Evolutionary conservation across 2,113 vertebrate genomes (phyloP).

Genomic region (Centropus bengalensis): DNA sequence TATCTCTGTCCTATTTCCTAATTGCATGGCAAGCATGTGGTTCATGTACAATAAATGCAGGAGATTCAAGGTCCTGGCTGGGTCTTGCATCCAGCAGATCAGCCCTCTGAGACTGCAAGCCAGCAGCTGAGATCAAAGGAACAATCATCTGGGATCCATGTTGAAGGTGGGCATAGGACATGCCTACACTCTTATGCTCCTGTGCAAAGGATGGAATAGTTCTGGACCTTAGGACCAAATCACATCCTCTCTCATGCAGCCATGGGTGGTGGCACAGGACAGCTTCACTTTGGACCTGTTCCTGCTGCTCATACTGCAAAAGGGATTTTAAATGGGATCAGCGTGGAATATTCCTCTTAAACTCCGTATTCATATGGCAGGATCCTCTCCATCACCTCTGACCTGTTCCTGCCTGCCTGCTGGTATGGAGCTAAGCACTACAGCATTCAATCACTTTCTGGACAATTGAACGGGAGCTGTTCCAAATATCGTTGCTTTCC

Average conservation of each 20-base stretch:
- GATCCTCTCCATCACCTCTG: slow-evolving; percentile 21
- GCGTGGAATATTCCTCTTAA: neutral
- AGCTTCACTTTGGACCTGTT: neutral
- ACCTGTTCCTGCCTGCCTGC: neutral
- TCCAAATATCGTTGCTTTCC: neutral
- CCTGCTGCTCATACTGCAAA: neutral
- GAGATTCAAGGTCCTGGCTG: neutral
- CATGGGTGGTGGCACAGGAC: neutral
- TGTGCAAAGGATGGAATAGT: neutral
- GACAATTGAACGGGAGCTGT: neutral
- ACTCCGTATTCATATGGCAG: neutral
- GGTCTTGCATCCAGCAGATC: neutral
- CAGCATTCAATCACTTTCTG: neutral
- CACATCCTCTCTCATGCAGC: neutral
- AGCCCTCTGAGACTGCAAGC: neutral
- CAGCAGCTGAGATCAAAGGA: neutral
- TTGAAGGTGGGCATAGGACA: neutral
- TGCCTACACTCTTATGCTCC: neutral
- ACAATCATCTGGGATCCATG: neutral
- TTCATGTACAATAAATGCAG: neutral
- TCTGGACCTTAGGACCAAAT: neutral
- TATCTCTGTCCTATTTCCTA: neutral
- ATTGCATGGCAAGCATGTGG: neutral
- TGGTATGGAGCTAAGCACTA: neutral
- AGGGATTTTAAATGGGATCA: neutral